A percentile compares a stretch with the other conserved stretches of the same genome.
Conservation (phyloP, 1,140 invertebrate genomes). For the Pristionchus pacificus region DNA sequence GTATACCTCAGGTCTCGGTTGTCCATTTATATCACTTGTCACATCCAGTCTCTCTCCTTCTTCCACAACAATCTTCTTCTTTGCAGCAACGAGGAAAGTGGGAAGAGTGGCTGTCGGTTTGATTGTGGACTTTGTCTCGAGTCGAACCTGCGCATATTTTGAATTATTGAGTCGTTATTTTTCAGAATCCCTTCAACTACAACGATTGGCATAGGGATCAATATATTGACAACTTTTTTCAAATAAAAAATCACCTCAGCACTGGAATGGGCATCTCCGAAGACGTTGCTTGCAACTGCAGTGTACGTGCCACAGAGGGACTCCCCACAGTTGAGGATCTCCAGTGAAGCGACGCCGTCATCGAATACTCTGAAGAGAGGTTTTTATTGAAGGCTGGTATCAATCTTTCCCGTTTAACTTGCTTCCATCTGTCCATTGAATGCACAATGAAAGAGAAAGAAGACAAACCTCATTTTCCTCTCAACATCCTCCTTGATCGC, state of each 20-base stretch:
- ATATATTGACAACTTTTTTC: no score
- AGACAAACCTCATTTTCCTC: constrained; percentile 25
- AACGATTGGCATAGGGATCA: no score
- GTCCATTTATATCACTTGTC: constrained; percentile 28
- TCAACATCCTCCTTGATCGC: constrained; percentile 33
- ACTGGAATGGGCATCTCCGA: constrained; percentile 44
- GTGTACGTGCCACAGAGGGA: constrained; percentile 42
- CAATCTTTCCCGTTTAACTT: no score
- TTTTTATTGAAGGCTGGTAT: no score
- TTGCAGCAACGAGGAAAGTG: constrained; percentile 30
- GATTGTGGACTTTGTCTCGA: neutral
- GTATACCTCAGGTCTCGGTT: constrained; percentile 21
- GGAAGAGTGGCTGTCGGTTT: constrained; percentile 10
- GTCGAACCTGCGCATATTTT: neutral
- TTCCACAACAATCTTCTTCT: constrained; percentile 29
- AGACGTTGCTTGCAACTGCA: constrained; percentile 42
- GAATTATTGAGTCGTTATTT: no score
- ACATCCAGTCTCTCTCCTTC: constrained; percentile 24
- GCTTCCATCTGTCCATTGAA: no score
- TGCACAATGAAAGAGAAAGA: no score
- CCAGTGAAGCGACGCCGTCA: constrained; percentile 39
- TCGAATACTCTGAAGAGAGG: no score
- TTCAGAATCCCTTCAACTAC: no score
- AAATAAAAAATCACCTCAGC: constrained; percentile 22
- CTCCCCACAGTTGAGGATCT: constrained; percentile 30